Evolutionary conservation across 92 coral and sea anemone genomes (phyloP).

Genomic region (Bergia puertoricense): DNA sequence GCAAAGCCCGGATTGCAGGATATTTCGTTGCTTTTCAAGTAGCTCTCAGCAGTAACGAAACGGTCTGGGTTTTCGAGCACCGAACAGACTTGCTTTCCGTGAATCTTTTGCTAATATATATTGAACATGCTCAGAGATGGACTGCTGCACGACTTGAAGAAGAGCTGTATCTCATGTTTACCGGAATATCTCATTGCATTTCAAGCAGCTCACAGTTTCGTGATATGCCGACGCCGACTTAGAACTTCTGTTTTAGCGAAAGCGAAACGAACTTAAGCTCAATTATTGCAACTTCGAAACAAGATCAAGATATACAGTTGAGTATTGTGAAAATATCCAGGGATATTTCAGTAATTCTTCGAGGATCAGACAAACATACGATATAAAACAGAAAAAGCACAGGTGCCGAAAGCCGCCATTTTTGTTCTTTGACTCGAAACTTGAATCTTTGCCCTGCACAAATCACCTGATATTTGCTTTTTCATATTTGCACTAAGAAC

Average conservation of each 20-base stretch:
- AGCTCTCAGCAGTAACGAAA: neutral
- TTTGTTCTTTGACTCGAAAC: constrained; percentile 8
- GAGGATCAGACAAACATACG: neutral
- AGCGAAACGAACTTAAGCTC: neutral
- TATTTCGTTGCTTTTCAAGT: neutral
- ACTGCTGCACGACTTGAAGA: neutral
- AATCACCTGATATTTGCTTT: constrained; percentile 11
- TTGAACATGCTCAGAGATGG: neutral
- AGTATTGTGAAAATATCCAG: neutral
- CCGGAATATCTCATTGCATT: neutral
- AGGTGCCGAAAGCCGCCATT: constrained; percentile 21
- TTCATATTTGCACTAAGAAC: neutral
- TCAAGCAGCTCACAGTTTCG: neutral
- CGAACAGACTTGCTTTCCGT: neutral
- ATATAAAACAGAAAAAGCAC: neutral
- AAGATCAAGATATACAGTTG: neutral
- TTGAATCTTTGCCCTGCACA: constrained; percentile 11
- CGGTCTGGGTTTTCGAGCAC: neutral
- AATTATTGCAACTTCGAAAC: neutral
- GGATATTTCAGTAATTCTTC: neutral
- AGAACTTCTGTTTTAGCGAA: neutral
- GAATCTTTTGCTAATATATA: too few relatives aligned
- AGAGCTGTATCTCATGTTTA: neutral
- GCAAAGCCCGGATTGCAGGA: neutral
- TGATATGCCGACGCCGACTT: neutral